A percentile compares a stretch with the other conserved stretches of the same genome.
Conservation (phyloP, 2,888 invertebrate species). For the Euzophera pinguis region DNA sequence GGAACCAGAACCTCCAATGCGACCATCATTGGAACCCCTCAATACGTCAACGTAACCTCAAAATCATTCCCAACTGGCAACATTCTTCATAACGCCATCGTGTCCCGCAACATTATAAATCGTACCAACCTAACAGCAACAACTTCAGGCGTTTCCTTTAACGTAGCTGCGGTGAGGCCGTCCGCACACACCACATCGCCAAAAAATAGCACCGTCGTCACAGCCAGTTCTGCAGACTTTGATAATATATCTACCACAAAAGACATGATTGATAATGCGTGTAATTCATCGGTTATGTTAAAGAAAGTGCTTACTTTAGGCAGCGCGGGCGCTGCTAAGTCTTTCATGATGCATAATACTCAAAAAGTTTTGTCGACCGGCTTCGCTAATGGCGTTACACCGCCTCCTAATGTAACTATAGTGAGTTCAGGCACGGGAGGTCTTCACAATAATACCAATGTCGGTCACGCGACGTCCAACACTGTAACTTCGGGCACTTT, state of each 20-base stretch:
- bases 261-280: conserved; percentile 75
- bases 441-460: conserved; percentile 42
- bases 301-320: conserved; percentile 74
- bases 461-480: conserved; percentile 42
- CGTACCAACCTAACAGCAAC: conserved; percentile 45
- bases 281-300: conserved; percentile 74
- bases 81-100: conserved; percentile 73
- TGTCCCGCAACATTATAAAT: conserved; percentile 69
- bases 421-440: conserved; percentile 64
- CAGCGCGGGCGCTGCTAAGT: conserved; percentile 66
- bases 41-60: conserved; percentile 71
- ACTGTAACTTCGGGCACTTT: conserved; percentile 60
- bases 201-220: conserved; percentile 55
- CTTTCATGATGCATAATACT: conserved; percentile 75
- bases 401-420: conserved; percentile 72
- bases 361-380: conserved; percentile 72
- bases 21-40: conserved; percentile 62
- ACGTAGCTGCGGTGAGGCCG: conserved; percentile 58
- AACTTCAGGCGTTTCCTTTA: conserved; percentile 60
- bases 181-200: conserved; percentile 53
- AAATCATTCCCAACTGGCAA: conserved; percentile 74
- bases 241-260: conserved; percentile 70
- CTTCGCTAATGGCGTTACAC: conserved; percentile 64
- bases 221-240: conserved; percentile 52
- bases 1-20: conserved; percentile 63